Conservation (phyloP, 2,113 vertebrate species). For the Eidolon helvum region DNA sequence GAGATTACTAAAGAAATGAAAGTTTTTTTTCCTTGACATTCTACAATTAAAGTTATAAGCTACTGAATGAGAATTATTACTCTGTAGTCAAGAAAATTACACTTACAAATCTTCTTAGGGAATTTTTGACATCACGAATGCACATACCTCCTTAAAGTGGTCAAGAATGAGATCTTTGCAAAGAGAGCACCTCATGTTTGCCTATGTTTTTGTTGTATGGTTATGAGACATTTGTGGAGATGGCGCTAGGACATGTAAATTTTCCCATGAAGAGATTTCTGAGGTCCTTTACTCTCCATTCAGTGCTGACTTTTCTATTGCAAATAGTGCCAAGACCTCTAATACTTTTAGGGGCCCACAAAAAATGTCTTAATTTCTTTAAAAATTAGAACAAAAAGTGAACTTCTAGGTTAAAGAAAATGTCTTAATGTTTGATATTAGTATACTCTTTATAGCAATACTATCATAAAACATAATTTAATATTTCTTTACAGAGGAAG, state of each 20-base stretch:
- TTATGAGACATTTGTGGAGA: neutral
- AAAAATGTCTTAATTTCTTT: neutral
- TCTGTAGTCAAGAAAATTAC: neutral
- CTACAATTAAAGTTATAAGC: neutral
- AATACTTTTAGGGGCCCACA: neutral
- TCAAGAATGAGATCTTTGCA: neutral
- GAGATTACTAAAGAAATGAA: neutral
- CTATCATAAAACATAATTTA: neutral
- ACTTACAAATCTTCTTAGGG: neutral
- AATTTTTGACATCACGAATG: neutral
- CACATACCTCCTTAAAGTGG: neutral
- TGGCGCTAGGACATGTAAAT: neutral
- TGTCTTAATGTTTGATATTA: neutral
- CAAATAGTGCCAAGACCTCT: neutral
- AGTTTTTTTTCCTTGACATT: neutral
- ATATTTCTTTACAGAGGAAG: neutral
- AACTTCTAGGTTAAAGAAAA: neutral
- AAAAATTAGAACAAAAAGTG: neutral
- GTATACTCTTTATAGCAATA: neutral
- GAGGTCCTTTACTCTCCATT: neutral
- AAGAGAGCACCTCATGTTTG: neutral
- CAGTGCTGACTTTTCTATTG: neutral
- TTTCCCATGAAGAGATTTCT: neutral
- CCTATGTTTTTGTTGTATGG: neutral
- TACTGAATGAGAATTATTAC: neutral